phyloP scores from a whole-genome alignment of 1,140 invertebrate genomes.

The Latrodectus geometricus region DNA sequence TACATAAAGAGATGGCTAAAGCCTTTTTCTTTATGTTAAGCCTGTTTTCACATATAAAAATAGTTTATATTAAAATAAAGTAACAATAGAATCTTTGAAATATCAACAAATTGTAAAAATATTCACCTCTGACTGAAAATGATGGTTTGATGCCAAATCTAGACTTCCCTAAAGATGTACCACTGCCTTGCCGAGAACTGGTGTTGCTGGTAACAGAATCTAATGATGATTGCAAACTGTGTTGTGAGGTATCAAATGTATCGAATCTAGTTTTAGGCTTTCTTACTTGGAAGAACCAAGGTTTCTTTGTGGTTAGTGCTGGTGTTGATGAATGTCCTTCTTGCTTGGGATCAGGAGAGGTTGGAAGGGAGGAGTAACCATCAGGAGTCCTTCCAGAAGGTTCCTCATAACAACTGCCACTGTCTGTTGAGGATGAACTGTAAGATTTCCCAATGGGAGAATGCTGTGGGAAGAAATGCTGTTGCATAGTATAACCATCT shows the following conservation, averaged over 20 bases:
- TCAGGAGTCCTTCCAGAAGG: conserved; percentile 51
- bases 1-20: no score
- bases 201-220: conserved; percentile 67
- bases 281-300: conserved; percentile 78
- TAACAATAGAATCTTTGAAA: not conserved
- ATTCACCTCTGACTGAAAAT: conserved; percentile 55
- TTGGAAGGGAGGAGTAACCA: conserved; percentile 53
- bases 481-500: conserved; percentile 92
- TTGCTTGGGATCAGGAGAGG: conserved; percentile 51
- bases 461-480: conserved; percentile 90
- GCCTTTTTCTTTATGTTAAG: no score
- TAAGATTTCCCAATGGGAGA: conserved; percentile 45
- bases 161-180: conserved; percentile 47
- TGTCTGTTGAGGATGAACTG: conserved; percentile 54
- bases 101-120: not conserved
- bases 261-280: conserved; percentile 68
- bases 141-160: conserved; percentile 55
- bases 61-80: not conserved
- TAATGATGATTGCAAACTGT: conserved; percentile 68
- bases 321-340: conserved; percentile 32
- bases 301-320: conserved; percentile 74
- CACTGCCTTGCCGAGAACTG: conserved; percentile 59
- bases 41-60: not conserved
- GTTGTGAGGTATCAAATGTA: conserved; percentile 67
- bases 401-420: conserved; percentile 61